Conservation (phyloP, 2,888 invertebrate species). For the Limulus polyphemus region DNA sequence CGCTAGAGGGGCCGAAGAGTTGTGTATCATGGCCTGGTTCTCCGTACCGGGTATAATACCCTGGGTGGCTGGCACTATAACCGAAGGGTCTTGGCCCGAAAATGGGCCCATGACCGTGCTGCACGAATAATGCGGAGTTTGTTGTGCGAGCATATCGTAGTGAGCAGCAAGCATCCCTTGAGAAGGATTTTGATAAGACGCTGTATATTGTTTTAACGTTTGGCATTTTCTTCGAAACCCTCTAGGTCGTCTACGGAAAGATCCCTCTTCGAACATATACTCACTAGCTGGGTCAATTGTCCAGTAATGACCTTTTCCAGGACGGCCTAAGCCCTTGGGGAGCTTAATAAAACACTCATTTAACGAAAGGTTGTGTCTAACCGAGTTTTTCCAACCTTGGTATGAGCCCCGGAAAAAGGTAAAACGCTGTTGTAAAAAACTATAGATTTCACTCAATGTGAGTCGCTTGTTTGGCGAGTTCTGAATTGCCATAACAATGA, state of each 20-base stretch:
- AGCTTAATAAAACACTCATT: constrained; percentile 98
- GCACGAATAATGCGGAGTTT: no score
- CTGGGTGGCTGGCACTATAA: no score
- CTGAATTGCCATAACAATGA: constrained; percentile 88
- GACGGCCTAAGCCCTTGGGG: constrained; percentile 79
- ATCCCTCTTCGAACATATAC: constrained; percentile 96
- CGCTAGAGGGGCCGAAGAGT: no score
- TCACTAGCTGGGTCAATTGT: constrained; percentile 92
- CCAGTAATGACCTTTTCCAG: constrained; percentile 98
- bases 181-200: constrained; percentile 12
- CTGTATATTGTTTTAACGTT: constrained; percentile 51
- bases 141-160: background rate
- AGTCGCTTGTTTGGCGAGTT: constrained; percentile 78
- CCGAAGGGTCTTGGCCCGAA: no score
- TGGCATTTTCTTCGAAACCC: constrained; percentile 89
- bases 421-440: constrained; percentile 79
- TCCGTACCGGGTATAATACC: no score
- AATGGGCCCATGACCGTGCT: background rate
- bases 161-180: constrained; percentile 10
- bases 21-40: no score
- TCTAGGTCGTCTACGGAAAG: constrained; percentile 76
- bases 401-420: constrained; percentile 92
- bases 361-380: constrained; percentile 86
- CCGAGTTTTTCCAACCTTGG: constrained; percentile 94
- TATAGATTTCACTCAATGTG: constrained; percentile 89